Evolutionary conservation across 2,888 invertebrate species (phyloP), one percentile per base, ranked within the genome.

Genomic region (Morpho deidamia): DNA sequence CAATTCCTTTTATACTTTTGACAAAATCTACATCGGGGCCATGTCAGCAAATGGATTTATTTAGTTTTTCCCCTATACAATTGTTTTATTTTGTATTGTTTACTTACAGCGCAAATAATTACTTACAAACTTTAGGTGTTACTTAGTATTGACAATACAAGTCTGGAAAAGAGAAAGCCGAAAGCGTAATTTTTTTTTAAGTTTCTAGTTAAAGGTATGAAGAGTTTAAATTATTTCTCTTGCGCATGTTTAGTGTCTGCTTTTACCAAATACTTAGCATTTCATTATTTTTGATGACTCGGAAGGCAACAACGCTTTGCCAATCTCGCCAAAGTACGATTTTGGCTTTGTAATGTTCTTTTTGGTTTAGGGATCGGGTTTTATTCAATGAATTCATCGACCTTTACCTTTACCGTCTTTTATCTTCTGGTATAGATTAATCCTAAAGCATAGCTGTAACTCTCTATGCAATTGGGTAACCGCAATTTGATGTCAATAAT

Each of bases 281-380:
- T 72, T 72, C 65, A 67, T 62, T 61, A 42, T 54, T 48, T 45
- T 62, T 58, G 61, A 61, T 55, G 55, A 55, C 52, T 43, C 49
- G 44, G 46, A 45, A 47, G 60, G 61, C 60, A 64, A 51, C 65
- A 64, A 63, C 61, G 63, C 57, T 60, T 60, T 66, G 69, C 69
- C 69, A 67, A 64, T 72, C 67, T 72, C 69, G 74, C 74, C 76
- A 71, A 73, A 65, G 66, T 62, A 63, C 65, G 63, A 68, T 68
- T 70, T 71, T 72, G 71, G 72, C 67, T 62, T 64, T 81, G 77
- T 71, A 64, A 72, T 81, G 82, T 78, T 81, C 79, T 79, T 80
- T 79, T 78, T 74, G 70, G 59, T 68, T 58, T 38, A 37, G 23
- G 23, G 23, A 23, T 23, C 23, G 23, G 23, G 3, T 23, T 23